phyloP scores from a whole-genome alignment of 2,113 vertebrate species.

The Psammodynastes pulverulentus region DNA sequence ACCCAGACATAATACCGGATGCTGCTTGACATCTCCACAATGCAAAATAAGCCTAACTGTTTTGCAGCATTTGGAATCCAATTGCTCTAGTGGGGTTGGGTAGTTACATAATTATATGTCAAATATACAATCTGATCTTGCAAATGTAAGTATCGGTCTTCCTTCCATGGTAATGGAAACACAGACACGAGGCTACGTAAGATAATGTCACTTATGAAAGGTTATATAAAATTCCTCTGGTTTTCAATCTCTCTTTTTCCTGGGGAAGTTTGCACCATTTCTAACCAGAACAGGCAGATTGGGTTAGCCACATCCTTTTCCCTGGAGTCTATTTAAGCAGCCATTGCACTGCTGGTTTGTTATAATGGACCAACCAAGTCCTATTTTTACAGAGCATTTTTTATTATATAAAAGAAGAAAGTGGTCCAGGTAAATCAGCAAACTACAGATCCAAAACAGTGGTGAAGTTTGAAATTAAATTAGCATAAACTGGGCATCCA shows the following conservation, averaged over 20 bases:
- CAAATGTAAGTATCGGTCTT: background rate
- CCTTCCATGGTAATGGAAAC: background rate
- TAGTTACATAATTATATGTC: background rate
- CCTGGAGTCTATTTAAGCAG: background rate
- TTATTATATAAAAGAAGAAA: background rate
- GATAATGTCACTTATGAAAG: background rate
- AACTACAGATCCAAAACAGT: background rate
- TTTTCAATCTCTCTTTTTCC: background rate
- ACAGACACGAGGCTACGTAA: background rate
- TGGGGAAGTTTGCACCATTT: background rate
- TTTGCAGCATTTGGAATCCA: background rate
- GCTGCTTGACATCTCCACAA: background rate
- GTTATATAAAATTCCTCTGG: background rate
- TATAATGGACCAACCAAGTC: background rate
- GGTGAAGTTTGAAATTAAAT: background rate
- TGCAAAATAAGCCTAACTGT: background rate
- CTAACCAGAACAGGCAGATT: background rate
- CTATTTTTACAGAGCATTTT: background rate
- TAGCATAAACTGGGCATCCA: background rate
- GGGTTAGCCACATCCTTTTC: background rate
- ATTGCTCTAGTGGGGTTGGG: background rate
- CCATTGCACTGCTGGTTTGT: background rate
- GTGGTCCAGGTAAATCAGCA: background rate
- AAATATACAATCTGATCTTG: background rate
- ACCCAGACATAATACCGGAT: background rate